Evolutionary conservation across 2,888 invertebrate species (phyloP).

Genomic region (Melanotus villosus): DNA sequence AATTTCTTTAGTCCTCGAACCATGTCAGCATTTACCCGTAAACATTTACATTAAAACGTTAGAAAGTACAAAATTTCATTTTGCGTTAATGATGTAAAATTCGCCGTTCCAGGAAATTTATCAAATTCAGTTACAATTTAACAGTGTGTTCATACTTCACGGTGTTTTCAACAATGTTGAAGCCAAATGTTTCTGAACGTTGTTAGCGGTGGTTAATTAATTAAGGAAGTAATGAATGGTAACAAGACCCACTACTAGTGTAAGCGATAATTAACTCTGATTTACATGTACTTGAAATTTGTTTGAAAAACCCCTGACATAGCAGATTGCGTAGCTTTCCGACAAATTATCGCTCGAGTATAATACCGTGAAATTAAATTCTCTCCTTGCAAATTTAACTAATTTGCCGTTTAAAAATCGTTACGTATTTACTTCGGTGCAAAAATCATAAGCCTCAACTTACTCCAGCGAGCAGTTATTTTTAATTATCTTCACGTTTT

Average conservation of each 20-base stretch:
- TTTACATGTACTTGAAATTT: conserved; percentile 25
- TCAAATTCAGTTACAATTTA: not conserved
- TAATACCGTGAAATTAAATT: conserved; percentile 13
- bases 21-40: too few species aligned
- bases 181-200: conserved; percentile 14
- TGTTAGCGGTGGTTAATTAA: conserved; percentile 24
- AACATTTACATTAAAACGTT: too few species aligned
- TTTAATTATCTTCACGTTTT: conserved; percentile 12
- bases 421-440: conserved; percentile 2
- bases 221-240: conserved; percentile 26
- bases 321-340: conserved; percentile 8
- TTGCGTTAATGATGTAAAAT: not conserved
- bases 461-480: conserved; percentile 6
- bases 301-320: conserved; percentile 20
- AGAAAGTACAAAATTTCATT: too few species aligned
- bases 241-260: conserved; percentile 21
- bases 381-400: conserved; percentile 14
- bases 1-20: too few species aligned
- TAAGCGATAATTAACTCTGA: conserved; percentile 21
- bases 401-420: conserved; percentile 7
- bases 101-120: not conserved
- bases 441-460: not conserved
- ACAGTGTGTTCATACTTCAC: not conserved
- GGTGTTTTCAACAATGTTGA: not conserved
- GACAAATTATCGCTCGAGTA: conserved; percentile 10